Base-by-base conservation (phyloP, 2,888 invertebrate genomes). In the Cephalotes varians region DNA sequence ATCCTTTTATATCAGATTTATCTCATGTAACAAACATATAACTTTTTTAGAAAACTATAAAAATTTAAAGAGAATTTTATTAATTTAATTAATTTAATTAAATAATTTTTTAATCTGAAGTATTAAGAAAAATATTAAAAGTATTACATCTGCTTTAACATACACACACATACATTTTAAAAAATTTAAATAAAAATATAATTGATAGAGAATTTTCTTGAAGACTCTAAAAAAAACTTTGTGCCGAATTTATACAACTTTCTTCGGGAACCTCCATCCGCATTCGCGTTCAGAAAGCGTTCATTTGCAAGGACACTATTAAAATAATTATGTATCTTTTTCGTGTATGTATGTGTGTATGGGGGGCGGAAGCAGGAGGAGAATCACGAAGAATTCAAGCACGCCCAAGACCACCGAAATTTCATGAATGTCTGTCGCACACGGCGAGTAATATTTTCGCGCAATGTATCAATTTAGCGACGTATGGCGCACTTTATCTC, bases 401-500 rank as follows among this genome's bases (percentile, higher is more conserved):
- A 37, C 51, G 60, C 1, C 7, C 44, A 25, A 54, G 49, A 18
- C 25, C 18, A 21, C 6, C 73, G 47, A 84, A 85, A 85, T 76
- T 81, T 31, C 72, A 9, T n/a, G 71, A 67, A 6, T 34, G 31
- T 10, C n/a, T 56, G 69, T 77, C 72, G 49, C 83, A 81, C 82
- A 81, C 85, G 83, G 21, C 37, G 77, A 18, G 73, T 81, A 82
- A 88, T 86, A 84, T 86, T 85, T 82, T 72, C 58, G 65, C 81
- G 64, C 80, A 82, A 76, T 81, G 85, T 84, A 82, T 83, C 85
- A 84, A 88, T 90, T 83, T 84, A 79, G 81, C 79, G 67, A 62
- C 69, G 81, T 64, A 69, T 67, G 58, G 72, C 69, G 85, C 74
- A 80, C 71, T 89, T 89, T 88, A 90, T 89, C 87, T 82, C 81